Evolutionary conservation across 2,797 vertebrate species (phyloP), one percentile per base, ranked within the genome.

Genomic region (Chloroceryle inda): DNA sequence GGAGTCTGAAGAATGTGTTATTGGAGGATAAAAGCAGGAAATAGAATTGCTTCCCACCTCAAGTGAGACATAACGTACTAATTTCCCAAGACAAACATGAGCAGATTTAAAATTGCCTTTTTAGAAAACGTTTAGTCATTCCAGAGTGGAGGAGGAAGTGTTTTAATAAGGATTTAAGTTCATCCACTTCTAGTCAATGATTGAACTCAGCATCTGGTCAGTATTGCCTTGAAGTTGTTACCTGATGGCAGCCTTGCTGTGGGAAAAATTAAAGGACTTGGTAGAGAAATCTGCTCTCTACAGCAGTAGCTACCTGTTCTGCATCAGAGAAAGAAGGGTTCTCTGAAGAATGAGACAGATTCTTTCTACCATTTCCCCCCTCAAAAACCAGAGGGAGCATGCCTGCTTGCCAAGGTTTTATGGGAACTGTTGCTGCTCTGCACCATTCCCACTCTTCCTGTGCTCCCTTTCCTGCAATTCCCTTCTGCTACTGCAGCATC

Each of bases 21-120:
- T 85, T 52, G 75, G 67, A 83, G 77, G 42, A 40, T 83, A 94
- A 94, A 92, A 83, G 73, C 94, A 94, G 84, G 89, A 88, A 92
- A 84, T 89, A 5, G 40, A 85, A 64, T 35, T 83, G 38, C 67
- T 92, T 93, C 62, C 78, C 68, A 58, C 37, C 64, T 89, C 24
- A 49, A 74, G 56, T 91, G 82, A 94, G 64, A 77, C 69, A 89
- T 53, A 45, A 35, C 68, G 16, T 31, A 44, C 38, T 47, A n/a
- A 93, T 79, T 94, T 95, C 62, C 62, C 22, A n/a, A 78, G 66
- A 44, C n/a, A 75, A 92, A 76, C 42, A 84, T 49, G 53, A 83
- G 38, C 53, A 55, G 11, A 26, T 72, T 90, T 93, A 5, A 79
- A 92, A 73, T 84, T 33, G 9, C 29, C 45, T 56, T 64, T 23